Evolutionary conservation across 2,797 vertebrate species (phyloP).

Genomic region (Enteromius viviparus): DNA sequence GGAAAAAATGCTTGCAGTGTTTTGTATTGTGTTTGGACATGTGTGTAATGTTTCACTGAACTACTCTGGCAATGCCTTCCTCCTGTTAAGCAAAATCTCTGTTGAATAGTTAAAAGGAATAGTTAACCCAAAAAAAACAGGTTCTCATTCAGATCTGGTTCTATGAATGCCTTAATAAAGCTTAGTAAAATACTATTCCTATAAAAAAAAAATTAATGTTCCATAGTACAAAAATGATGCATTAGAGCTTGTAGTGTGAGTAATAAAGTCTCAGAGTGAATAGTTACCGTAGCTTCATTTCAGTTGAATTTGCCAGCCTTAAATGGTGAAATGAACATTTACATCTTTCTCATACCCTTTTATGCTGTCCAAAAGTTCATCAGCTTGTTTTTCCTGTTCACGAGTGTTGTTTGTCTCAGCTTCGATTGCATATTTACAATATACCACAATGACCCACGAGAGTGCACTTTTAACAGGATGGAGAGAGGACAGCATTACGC

Average conservation of each 20-base stretch:
- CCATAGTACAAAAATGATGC: not conserved
- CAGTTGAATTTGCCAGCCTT: conserved; percentile 9
- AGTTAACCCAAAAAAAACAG: not conserved
- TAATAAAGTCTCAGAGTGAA: not conserved
- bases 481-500: not conserved
- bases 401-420: not conserved
- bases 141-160: not conserved
- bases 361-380: not conserved
- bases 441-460: not conserved
- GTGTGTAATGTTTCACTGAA: not conserved
- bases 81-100: not conserved
- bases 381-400: not conserved
- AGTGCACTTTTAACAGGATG: conserved; percentile 21
- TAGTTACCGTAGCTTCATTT: not conserved
- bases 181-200: not conserved
- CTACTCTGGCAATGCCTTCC: not conserved
- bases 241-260: not conserved
- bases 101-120: not conserved
- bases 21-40: conserved; percentile 21
- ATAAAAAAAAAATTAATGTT: too few species aligned
- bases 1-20: conserved; percentile 18
- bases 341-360: not conserved
- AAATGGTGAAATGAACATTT: not conserved
- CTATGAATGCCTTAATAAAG: not conserved
- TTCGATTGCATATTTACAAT: conserved; percentile 26